These are phyloP conservation scores for Chondrosia reniformis DNA, from an alignment of 37 sponge, comb jelly and placozoan genomes.

Conservation along the genomic window DNA sequence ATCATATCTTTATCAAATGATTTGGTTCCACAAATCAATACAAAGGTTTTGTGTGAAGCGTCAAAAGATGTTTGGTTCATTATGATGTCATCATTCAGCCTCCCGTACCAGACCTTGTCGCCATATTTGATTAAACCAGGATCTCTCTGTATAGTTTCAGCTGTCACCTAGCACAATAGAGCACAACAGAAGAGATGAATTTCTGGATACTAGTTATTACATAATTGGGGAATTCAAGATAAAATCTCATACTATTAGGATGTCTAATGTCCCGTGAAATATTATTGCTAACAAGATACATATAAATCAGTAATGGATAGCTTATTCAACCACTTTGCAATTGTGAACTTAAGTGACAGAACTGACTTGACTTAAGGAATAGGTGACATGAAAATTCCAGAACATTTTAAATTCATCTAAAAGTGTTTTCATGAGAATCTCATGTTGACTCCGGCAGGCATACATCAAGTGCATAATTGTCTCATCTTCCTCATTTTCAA, in stretches of 20 bases:
- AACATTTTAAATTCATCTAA: slow-evolving; percentile 41
- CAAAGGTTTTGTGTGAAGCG: neutral
- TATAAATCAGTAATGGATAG: no score
- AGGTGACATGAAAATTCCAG: slow-evolving; percentile 71
- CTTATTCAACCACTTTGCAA: no score
- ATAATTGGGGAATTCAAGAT: no score
- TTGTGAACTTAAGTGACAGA: no score
- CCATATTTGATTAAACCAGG: slow-evolving; percentile 30
- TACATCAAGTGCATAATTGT: slow-evolving; percentile 62
- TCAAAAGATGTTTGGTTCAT: slow-evolving; percentile 2
- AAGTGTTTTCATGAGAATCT: slow-evolving; percentile 58
- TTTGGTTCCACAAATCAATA: slow-evolving; percentile 72
- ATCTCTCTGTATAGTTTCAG: no score
- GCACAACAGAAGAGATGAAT: no score
- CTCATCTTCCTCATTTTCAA: slow-evolving; percentile 77
- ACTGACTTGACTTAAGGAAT: slow-evolving; percentile 20
- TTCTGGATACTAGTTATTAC: no score
- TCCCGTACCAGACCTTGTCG: slow-evolving; percentile 40
- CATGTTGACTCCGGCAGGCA: slow-evolving; percentile 55
- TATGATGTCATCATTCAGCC: slow-evolving; percentile 32
- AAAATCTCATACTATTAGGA: no score
- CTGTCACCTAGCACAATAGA: no score
- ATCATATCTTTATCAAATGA: slow-evolving; percentile 77
- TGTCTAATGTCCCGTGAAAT: no score
- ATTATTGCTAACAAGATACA: no score